Conservation (phyloP, 2,113 vertebrate genomes). For the Myotis brandtii region DNA sequence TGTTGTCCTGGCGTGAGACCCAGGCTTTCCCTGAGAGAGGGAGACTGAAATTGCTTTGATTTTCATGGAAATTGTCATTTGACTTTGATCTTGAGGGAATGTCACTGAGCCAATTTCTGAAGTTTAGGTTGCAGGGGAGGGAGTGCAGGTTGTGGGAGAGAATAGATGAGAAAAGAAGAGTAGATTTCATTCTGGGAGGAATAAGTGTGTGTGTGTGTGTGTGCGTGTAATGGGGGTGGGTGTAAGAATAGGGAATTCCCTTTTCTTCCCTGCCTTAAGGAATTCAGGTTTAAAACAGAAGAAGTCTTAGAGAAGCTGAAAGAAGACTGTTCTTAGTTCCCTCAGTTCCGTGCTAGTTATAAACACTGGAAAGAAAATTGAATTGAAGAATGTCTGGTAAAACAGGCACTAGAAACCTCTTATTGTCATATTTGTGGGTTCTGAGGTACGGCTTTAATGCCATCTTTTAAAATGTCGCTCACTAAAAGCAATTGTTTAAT, state of each 20-base stretch:
- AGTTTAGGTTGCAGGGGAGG: conserved; percentile 38
- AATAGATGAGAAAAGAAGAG: conserved; percentile 19
- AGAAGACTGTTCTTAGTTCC: conserved; percentile 68
- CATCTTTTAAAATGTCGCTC: conserved; percentile 68
- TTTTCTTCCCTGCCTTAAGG: conserved; percentile 39
- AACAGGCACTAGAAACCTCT: conserved; percentile 62
- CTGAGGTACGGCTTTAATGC: conserved; percentile 53
- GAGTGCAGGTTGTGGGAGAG: background rate
- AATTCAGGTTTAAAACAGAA: conserved; percentile 63
- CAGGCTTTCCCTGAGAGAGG: conserved; percentile 48
- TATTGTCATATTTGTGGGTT: conserved; percentile 77
- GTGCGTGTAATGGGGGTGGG: background rate
- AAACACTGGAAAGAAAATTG: conserved; percentile 65
- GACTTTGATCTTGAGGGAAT: conserved; percentile 77
- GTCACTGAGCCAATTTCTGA: conserved; percentile 67
- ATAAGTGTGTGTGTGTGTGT: background rate
- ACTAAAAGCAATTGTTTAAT: conserved; percentile 65
- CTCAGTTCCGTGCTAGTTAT: conserved; percentile 48
- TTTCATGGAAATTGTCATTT: conserved; percentile 75
- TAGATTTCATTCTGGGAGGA: conserved; percentile 25
- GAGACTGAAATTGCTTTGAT: conserved; percentile 65
- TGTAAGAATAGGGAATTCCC: background rate
- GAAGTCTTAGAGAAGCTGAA: conserved; percentile 57
- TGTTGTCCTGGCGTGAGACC: conserved; percentile 30
- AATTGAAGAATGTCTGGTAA: conserved; percentile 65